Base-by-base conservation (phyloP, 2,113 vertebrate species). In the Peromyscus californicus region DNA sequence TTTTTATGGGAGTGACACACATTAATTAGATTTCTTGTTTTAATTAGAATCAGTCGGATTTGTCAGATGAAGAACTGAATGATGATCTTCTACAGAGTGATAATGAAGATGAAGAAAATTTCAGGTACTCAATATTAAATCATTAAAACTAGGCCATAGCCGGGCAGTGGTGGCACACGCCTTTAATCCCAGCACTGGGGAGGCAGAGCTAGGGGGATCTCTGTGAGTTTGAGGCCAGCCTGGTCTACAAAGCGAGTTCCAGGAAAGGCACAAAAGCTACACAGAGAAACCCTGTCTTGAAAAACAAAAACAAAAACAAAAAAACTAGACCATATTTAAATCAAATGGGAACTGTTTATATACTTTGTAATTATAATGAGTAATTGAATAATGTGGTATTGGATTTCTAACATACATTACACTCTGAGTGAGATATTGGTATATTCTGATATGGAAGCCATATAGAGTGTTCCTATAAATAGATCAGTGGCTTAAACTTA, bases 11-110 rank as follows among this genome's bases (percentile, higher is more conserved):
- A 83, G 65, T 82, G 79, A 45, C 82, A 57, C 9, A 33, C 24
- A 63, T 98, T 96, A 90, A 97, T 74, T 96, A 42, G 36, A 45
- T 97, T 91, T 98, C 90, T 90, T 97, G 78, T 97, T 95, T 96
- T 96, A 98, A 96, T 97, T 97, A 99, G 99, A 99, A 99, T 98
- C 99, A 99, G 11, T 99, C 99, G 63, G 99, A 99, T 98, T 98
- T 99, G 89, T 99, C 99, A 45, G 99, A 99, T 98, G 99, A 99
- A 98, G 99, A 99, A 96, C 98, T 99, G 51, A 99, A 99, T 65
- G 99, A 99, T 95, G 99, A 99, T 98, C 99, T 99, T 97, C 98
- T 99, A 94, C 99, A 99, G 96, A 99, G 99, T 97, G 99, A 99
- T 95, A 99, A 99, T 48, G 99, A 99, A 97, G 99, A 99, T 13